Evolutionary conservation across 2,797 vertebrate genomes (phyloP).

Genomic region (Gymnothorax javanicus): DNA sequence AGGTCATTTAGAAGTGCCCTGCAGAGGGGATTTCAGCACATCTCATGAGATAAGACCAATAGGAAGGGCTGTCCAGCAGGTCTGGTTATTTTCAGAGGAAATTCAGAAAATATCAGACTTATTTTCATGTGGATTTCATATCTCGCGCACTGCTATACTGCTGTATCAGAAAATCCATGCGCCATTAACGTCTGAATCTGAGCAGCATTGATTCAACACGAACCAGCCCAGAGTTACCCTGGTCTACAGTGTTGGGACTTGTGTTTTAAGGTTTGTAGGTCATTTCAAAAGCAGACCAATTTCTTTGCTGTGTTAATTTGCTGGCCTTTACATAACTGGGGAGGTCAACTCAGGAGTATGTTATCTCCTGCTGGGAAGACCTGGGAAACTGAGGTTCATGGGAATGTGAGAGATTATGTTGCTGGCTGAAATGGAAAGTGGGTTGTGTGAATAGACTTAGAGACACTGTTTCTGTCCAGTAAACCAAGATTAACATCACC

Average conservation of each 20-base stretch:
- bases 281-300: background rate
- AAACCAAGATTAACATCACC: background rate
- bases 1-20: background rate
- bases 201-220: background rate
- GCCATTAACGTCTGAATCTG: background rate
- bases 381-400: too few relatives aligned
- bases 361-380: too few relatives aligned
- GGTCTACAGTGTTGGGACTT: background rate
- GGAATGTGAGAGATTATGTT: too few relatives aligned
- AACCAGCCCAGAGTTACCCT: background rate
- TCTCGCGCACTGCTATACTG: background rate
- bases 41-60: conserved; percentile 9
- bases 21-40: conserved; percentile 4
- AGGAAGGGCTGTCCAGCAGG: background rate
- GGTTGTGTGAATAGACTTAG: background rate
- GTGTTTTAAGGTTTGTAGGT: background rate
- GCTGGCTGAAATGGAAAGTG: background rate
- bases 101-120: conserved; percentile 3
- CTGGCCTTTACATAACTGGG: too few relatives aligned
- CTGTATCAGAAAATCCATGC: background rate
- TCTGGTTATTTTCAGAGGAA: background rate
- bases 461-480: background rate
- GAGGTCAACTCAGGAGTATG: too few relatives aligned
- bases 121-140: background rate
- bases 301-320: too few relatives aligned